Base-by-base conservation (phyloP, 2,888 invertebrate species). In the Acronicta psi region DNA sequence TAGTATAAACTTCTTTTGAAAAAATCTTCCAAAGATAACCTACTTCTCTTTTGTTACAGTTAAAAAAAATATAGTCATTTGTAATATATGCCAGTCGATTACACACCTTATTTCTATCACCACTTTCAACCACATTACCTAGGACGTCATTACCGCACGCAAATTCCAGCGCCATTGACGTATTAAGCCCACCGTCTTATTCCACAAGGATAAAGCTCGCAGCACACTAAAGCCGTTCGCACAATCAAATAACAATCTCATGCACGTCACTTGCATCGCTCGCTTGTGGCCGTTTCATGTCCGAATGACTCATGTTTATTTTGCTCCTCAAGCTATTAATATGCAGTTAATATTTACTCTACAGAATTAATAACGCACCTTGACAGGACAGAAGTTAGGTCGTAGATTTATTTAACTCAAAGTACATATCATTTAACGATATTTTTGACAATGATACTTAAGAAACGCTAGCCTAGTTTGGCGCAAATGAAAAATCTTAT, bases 211-310 rank as follows among this genome's bases (percentile, higher is more conserved):
- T 50, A 50, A 31, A 45, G 31, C n/a, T 18, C 41, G n/a, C 14
- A 16, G 38, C 17, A 18, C 29, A 25, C 25, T 49, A 50, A 56
- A 56, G 43, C 37, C 9, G 43, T 56, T 44, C 11, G 14, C 37
- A 42, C 31, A 38, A 31, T 38, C 38, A 43, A 43, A 23, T 34
- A 37, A 37, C 43, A 49, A 46, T 34, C 17, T 17, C n/a, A 29
- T 14, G 36, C n/a, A 50, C 53, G 58, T 58, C 49, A 62, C 36
- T 34, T 54, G 62, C 58, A 50, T 17, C 11, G 47, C 31, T 34
- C 14, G 16, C 25, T 40, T 8, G 18, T 18, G 29, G 31, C 34
- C 34, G n/a, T 17, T 18, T 11, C 20, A n/a, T 41, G 41, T 23
- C 23, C n/a, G n/a, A 13, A 5, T 44, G 44, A 44, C 17, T 44